Evolutionary conservation across 1,140 invertebrate species (phyloP), one percentile per base, ranked within the genome.

Genomic region (Lepidurus apus): DNA sequence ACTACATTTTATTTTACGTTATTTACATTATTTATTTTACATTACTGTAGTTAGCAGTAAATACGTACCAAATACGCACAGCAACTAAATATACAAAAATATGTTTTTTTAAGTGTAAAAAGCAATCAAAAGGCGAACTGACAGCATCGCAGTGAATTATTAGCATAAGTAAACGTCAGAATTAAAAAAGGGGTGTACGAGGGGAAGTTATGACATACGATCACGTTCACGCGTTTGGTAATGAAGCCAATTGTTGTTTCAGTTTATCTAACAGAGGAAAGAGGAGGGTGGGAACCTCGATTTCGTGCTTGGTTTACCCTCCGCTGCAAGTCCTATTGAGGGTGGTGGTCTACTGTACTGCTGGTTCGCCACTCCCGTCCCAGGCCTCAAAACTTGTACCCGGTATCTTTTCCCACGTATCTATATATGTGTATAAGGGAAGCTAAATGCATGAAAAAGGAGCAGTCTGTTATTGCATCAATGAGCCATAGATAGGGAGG

Each of bases 231-330:
- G 53, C 53, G 53, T 65, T 65, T 65, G 4, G 1, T 65, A 65
- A 65, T 65, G 53, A 65, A 65, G 53, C 53, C 53, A 65, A 65
- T 65, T 65, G 53, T 65, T 65, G 53, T 65, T 65, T 65, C 53
- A 65, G 53, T 65, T 65, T 65, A 65, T 65, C 53, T 65, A 65
- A 65, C 53, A 65, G 8, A 65, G 53, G n/a, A 13, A 34, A 34
- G 9, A 65, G 21, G 53, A 65, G 53, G 53, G 53, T 65, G 53
- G 53, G 53, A 65, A 65, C 53, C 53, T 65, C 53, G 53, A 65
- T 65, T 65, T 65, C 53, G 53, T 17, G 53, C 53, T 65, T 65
- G 53, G 53, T 8, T 65, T 65, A 17, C 53, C 21, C 53, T 13
- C 53, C 53, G 53, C 53, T 65, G 53, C 53, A 65, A 21, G 17